Evolutionary conservation across 2,113 vertebrate species (phyloP).

Genomic region (Smithornis capensis): DNA sequence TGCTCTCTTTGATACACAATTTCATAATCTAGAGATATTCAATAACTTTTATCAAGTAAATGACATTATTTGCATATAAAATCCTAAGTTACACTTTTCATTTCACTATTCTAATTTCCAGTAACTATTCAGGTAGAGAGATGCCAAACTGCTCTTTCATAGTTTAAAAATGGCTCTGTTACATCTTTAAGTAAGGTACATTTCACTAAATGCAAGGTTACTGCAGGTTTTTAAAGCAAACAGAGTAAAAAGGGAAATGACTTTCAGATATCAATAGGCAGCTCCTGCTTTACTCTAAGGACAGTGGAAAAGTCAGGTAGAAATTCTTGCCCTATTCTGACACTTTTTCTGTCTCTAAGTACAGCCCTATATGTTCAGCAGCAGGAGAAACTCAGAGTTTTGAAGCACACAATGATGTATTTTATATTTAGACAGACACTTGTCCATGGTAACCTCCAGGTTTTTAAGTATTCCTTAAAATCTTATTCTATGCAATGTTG

Average conservation of each 20-base stretch:
- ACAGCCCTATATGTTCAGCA: background rate
- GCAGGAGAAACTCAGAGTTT: background rate
- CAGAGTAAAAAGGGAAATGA: background rate
- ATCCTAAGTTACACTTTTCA: background rate
- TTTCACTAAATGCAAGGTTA: background rate
- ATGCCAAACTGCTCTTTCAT: background rate
- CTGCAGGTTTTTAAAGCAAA: background rate
- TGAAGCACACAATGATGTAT: background rate
- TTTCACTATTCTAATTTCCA: background rate
- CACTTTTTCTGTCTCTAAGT: background rate
- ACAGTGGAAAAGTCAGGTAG: background rate
- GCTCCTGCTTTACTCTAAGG: background rate
- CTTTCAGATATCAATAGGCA: background rate
- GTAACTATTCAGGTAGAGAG: background rate
- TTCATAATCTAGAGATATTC: background rate
- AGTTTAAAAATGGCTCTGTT: background rate
- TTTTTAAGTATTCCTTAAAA: background rate
- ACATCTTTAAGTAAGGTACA: background rate
- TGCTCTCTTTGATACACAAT: background rate
- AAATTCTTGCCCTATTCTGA: background rate
- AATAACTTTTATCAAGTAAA: background rate
- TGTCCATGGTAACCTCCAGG: background rate
- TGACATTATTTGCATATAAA: background rate
- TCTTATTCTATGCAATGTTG: background rate
- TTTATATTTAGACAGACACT: background rate